Conservation (phyloP, 53 echinoderm and acorn worm genomes). For the Henricia sp. region DNA sequence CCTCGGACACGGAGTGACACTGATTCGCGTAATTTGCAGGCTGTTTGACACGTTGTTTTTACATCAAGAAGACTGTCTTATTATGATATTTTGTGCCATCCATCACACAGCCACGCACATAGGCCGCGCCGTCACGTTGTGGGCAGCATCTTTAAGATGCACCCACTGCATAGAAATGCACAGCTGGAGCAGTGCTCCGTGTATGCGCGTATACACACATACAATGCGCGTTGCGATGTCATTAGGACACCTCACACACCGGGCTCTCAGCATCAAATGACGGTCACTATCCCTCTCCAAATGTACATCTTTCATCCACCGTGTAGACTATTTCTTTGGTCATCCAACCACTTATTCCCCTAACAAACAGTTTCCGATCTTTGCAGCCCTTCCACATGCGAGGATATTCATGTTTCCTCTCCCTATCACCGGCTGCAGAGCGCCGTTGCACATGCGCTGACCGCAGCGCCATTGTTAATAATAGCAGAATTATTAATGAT, state of each 20-base stretch:
- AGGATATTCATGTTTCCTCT: too few relatives aligned
- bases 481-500: conserved; percentile 33
- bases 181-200: too few relatives aligned
- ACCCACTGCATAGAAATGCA: not conserved
- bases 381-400: too few relatives aligned
- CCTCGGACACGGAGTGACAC: not conserved
- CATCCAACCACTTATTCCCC: not conserved
- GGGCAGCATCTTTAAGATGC: conserved; percentile 7
- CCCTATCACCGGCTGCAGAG: not conserved
- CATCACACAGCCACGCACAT: conserved; percentile 24
- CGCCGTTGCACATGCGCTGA: conserved; percentile 15
- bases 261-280: not conserved
- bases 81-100: conserved; percentile 11
- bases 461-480: conserved; percentile 47
- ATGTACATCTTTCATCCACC: not conserved
- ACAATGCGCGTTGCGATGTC: not conserved
- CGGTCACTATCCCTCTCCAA: not conserved
- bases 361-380: not conserved
- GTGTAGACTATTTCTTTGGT: too few relatives aligned
- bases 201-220: too few relatives aligned
- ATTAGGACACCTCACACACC: not conserved
- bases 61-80: conserved; percentile 21
- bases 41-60: not conserved
- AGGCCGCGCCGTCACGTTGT: not conserved
- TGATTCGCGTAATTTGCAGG: conserved; percentile 10